Conservation (phyloP, 2,888 invertebrate genomes). For the Tetrapedia diversipes region DNA sequence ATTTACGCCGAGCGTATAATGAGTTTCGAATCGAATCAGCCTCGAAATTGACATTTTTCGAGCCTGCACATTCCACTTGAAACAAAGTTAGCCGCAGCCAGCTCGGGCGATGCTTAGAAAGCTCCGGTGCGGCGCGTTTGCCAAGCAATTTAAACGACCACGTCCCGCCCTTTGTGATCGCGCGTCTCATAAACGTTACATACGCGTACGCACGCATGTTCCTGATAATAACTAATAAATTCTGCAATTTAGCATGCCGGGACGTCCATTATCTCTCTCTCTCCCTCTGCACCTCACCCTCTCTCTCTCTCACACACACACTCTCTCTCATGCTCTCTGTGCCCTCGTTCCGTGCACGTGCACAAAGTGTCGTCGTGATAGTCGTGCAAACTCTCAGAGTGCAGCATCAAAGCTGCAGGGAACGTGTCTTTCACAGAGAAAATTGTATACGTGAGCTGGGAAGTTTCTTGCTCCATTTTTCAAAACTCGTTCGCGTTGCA, state of each 20-base stretch:
- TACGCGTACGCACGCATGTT: slow-evolving; percentile 32
- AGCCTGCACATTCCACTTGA: too few species aligned
- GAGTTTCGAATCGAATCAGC: too few species aligned
- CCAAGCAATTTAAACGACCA: slow-evolving; percentile 30
- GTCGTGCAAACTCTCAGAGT: slow-evolving; percentile 5
- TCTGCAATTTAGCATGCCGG: slow-evolving; percentile 60
- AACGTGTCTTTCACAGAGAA: slow-evolving; percentile 22
- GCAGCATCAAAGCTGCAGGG: slow-evolving; percentile 21
- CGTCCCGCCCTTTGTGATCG: slow-evolving; percentile 27
- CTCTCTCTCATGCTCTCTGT: too few species aligned
- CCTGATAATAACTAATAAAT: slow-evolving; percentile 64
- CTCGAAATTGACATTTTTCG: too few species aligned
- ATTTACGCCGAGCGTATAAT: too few species aligned
- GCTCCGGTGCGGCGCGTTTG: slow-evolving; percentile 1
- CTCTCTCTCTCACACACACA: too few species aligned
- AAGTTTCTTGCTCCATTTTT: background rate
- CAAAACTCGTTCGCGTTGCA: background rate
- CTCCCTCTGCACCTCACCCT: too few species aligned
- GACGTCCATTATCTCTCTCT: slow-evolving; percentile 53
- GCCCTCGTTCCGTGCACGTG: slow-evolving; percentile 52
- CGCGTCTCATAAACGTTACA: slow-evolving; percentile 27
- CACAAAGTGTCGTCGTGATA: slow-evolving; percentile 35
- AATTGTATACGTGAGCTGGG: slow-evolving; percentile 24
- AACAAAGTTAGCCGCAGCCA: background rate
- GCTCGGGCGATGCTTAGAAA: background rate